A percentile compares a stretch with the other conserved stretches of the same genome.
Conservation (phyloP, 2,113 vertebrate species). For the Cyprinodon tularosa region DNA sequence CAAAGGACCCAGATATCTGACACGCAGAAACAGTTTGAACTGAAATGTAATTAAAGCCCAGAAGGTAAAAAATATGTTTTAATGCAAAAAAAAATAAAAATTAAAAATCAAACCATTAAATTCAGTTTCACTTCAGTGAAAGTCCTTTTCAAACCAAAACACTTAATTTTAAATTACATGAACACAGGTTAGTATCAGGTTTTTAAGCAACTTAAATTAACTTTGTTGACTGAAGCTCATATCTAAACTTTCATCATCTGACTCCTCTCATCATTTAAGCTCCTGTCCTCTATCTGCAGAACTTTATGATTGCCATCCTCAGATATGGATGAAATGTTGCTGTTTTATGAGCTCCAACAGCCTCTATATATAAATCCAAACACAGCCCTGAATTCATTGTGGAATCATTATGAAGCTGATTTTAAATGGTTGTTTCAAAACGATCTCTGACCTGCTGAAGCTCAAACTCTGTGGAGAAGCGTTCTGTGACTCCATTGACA, state of each 20-base stretch:
- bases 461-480: conserved; percentile 86
- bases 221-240: neutral
- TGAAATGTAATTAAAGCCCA: too few species aligned
- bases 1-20: too few species aligned
- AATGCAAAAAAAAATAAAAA: too few species aligned
- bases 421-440: neutral
- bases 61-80: too few species aligned
- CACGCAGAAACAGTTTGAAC: too few species aligned
- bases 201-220: too few species aligned
- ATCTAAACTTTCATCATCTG: neutral
- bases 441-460: conserved; percentile 83
- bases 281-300: neutral
- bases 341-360: neutral
- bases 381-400: neutral
- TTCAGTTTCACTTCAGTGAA: too few species aligned
- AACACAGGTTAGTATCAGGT: too few species aligned
- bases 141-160: too few species aligned
- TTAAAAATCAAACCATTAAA: too few species aligned
- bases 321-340: neutral
- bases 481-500: conserved; percentile 81
- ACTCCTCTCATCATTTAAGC: neutral
- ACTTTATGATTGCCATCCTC: neutral
- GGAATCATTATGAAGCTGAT: neutral
- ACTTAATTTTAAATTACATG: too few species aligned
- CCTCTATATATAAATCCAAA: too few species aligned